These are phyloP conservation scores for Bombyx huttoni DNA, from an alignment of 2,888 invertebrate genomes.

Conservation along the genomic window DNA sequence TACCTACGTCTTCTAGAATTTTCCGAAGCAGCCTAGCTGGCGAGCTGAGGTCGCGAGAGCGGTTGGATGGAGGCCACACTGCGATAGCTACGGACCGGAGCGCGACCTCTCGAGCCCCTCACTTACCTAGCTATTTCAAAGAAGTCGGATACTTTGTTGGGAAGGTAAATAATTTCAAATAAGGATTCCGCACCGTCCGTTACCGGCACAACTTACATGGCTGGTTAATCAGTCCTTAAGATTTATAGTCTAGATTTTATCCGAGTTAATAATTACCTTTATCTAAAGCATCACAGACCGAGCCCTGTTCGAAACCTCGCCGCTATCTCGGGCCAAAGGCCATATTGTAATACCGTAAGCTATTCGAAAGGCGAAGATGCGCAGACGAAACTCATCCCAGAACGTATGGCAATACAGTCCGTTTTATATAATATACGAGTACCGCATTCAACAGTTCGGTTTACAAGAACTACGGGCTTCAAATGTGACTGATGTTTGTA, in stretches of 20 bases:
- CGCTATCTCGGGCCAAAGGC: constrained; percentile 53
- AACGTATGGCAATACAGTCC: background rate
- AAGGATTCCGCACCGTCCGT: too few relatives aligned
- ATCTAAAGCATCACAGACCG: background rate
- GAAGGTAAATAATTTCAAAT: too few relatives aligned
- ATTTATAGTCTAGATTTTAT: background rate
- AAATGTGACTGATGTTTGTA: background rate
- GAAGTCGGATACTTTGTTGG: too few relatives aligned
- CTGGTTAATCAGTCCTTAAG: background rate
- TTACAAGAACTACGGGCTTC: background rate
- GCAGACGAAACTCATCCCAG: background rate
- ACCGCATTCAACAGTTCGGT: background rate
- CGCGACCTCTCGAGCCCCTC: too few relatives aligned
- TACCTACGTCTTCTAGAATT: too few relatives aligned
- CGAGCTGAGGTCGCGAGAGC: too few relatives aligned
- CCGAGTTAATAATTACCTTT: background rate
- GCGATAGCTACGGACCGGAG: too few relatives aligned
- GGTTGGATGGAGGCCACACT: too few relatives aligned
- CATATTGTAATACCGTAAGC: constrained; percentile 47
- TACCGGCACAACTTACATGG: background rate
- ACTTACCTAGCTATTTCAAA: too few relatives aligned
- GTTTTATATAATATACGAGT: background rate
- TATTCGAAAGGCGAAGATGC: constrained; percentile 12
- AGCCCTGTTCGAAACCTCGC: background rate
- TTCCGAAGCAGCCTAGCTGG: too few relatives aligned